A percentile compares a stretch with the other conserved stretches of the same genome.
Evolutionary conservation across 2,888 invertebrate species (phyloP).

Genomic region (Bugulina stolonifera): DNA sequence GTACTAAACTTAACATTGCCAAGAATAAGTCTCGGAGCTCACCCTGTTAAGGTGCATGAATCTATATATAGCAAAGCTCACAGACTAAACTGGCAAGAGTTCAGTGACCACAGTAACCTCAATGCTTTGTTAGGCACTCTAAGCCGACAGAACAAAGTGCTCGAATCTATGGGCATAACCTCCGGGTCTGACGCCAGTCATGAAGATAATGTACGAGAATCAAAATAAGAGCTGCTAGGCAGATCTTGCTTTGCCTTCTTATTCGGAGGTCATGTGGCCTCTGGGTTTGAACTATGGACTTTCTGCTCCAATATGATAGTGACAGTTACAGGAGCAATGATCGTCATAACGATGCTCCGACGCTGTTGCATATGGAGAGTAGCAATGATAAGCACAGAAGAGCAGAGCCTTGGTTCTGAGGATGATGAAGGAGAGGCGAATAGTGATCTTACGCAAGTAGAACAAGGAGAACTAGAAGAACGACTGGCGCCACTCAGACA

Average conservation of each 20-base stretch:
- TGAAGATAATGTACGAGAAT: neutral
- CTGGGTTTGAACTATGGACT: neutral
- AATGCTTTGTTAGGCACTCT: neutral
- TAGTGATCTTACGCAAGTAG: too few species aligned
- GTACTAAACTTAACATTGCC: neutral
- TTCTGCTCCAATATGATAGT: neutral
- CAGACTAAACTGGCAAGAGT: neutral
- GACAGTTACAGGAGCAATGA: neutral
- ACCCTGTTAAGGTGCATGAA: neutral
- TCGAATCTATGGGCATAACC: neutral
- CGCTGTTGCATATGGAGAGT: neutral
- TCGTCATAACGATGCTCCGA: neutral
- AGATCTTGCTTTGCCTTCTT: neutral
- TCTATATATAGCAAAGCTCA: neutral
- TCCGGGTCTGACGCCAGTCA: neutral
- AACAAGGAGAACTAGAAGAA: too few species aligned
- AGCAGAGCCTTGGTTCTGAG: too few species aligned
- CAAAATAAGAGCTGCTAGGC: neutral
- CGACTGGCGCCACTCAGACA: too few species aligned
- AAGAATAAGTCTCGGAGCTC: neutral
- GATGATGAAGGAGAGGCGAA: too few species aligned
- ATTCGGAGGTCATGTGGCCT: slow-evolving; percentile 9
- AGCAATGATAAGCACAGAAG: too few species aligned
- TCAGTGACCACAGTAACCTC: neutral
- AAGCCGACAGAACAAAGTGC: neutral